Conservation (phyloP, 2,797 vertebrate genomes). For the Podarcis siculus region DNA sequence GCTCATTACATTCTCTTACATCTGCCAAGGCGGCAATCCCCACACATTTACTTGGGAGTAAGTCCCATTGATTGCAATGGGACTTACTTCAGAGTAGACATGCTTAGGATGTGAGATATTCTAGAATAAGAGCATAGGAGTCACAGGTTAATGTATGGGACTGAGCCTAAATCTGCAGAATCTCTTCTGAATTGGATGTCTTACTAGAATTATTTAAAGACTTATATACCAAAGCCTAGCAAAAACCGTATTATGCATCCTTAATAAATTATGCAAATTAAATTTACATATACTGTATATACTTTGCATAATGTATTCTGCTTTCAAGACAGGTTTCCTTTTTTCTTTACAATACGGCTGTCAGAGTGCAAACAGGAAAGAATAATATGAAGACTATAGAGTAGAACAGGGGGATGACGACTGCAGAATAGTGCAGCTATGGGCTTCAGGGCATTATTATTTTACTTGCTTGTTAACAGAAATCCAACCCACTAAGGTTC, state of each 20-base stretch:
- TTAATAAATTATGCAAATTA: constrained; percentile 17
- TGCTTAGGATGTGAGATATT: background rate
- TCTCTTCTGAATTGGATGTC: background rate
- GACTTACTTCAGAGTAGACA: too few relatives aligned
- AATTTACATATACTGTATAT: constrained; percentile 13
- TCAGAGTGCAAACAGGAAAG: too few relatives aligned
- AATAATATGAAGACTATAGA: background rate
- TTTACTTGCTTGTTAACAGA: background rate
- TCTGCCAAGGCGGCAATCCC: too few relatives aligned
- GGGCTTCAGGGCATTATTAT: background rate
- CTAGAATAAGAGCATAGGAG: background rate
- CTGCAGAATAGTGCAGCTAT: background rate
- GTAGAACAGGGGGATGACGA: background rate
- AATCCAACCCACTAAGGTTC: background rate
- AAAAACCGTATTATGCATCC: background rate
- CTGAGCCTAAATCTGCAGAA: background rate
- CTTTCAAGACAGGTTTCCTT: background rate
- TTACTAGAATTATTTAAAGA: background rate
- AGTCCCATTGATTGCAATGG: too few relatives aligned
- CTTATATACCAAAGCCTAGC: background rate
- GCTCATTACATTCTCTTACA: too few relatives aligned
- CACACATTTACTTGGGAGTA: too few relatives aligned
- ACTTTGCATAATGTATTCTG: constrained; percentile 1
- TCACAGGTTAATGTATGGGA: background rate
- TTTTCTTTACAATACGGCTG: background rate